Evolutionary conservation across 2,888 invertebrate species (phyloP).

Genomic region (Hypsopygia costalis): DNA sequence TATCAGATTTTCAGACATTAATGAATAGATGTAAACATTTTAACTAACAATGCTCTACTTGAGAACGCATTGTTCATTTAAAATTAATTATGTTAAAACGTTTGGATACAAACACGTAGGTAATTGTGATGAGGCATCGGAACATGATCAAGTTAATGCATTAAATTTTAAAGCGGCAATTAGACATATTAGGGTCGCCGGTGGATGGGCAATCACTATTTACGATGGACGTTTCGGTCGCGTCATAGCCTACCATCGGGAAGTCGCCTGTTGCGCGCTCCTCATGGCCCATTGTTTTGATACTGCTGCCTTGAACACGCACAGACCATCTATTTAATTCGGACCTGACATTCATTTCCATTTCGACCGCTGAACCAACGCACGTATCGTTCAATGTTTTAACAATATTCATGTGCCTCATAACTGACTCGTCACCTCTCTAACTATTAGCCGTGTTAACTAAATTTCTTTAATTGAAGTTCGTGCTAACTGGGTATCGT

Average conservation of each 20-base stretch:
- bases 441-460: slow-evolving; percentile 37
- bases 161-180: slow-evolving; percentile 72
- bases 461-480: slow-evolving; percentile 64
- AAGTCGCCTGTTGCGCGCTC: slow-evolving; percentile 46
- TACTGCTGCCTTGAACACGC: slow-evolving; percentile 62
- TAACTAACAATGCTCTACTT: background rate
- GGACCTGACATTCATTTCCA: slow-evolving; percentile 53
- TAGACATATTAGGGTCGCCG: slow-evolving; percentile 60
- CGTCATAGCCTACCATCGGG: slow-evolving; percentile 63
- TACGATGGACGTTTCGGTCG: slow-evolving; percentile 54
- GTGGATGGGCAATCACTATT: slow-evolving; percentile 66
- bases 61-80: slow-evolving; percentile 10
- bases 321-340: slow-evolving; percentile 57
- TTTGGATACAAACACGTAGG: slow-evolving; percentile 30
- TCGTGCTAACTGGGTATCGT: slow-evolving; percentile 55
- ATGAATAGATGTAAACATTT: background rate
- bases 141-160: slow-evolving; percentile 69
- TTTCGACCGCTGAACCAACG: slow-evolving; percentile 41
- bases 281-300: slow-evolving; percentile 70
- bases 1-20: no score
- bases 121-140: slow-evolving; percentile 46
- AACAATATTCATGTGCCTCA: slow-evolving; percentile 13
- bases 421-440: slow-evolving; percentile 35
- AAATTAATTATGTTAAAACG: slow-evolving; percentile 45
- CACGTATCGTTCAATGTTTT: slow-evolving; percentile 20